Base-by-base conservation (phyloP, 2,888 invertebrate species). In the Liopterus haemorrhoidalis region DNA sequence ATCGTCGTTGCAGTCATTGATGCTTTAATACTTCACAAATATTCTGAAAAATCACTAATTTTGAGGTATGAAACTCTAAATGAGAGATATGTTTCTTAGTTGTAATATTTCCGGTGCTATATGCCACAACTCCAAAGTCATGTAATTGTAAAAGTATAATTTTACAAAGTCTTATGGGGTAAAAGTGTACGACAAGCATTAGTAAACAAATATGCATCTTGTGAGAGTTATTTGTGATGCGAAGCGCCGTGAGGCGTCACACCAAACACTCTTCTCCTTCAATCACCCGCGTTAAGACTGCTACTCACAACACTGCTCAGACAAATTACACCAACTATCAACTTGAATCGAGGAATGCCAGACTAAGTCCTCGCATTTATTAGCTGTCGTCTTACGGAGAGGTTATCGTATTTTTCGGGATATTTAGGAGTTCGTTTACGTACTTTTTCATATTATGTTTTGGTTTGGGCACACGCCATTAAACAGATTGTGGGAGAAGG, bases 191-290 rank as follows among this genome's bases (percentile, higher is more conserved):
- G 43, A 37, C 43, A 44, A 9, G n/a, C 15, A 20, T 21, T 12
- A 31, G 30, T 44, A 44, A 44, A 44, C 43, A 44, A 9, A 32
- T 18, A 44, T 44, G 37, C 30, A 37, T 44, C 37, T 37, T 44
- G 9, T 12, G 8, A 32, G 57, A 59, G 60, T 65, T 65, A 65
- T 66, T 66, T 66, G 66, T 64, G 63, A 59, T 39, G 35, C 35
- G 28, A 35, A 40, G 27, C 27, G 28, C 32, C 40, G 58, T 55
- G 49, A 52, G 52, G 57, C 62, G 64, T 64, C 65, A 63, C 58
- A 50, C 56, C 54, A 55, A 62, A 64, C 66, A 66, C 65, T 58
- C 63, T 61, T 62, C 60, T 63, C 61, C 60, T 64, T 66, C 66
- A 65, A 66, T 59, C 57, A 58, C 49, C 47, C 57, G 21, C 57